These are phyloP conservation scores for Leptopilina myrica DNA, from an alignment of 2,888 invertebrate genomes.

Conservation along the genomic window DNA sequence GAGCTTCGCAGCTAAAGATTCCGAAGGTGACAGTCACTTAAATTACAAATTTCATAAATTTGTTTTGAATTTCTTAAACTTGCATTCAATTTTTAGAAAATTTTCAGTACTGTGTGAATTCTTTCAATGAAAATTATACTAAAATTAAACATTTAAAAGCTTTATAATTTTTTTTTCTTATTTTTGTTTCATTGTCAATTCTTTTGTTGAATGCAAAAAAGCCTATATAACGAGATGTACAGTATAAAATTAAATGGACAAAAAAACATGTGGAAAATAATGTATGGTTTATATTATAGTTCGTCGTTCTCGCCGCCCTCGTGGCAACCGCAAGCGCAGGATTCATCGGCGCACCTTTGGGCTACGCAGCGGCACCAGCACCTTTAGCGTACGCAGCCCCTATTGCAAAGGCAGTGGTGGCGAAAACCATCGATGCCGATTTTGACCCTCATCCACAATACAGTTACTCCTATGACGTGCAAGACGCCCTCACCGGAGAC, in stretches of 20 bases:
- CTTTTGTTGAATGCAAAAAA: too few relatives aligned
- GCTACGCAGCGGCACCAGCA: conserved; percentile 65
- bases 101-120: too few relatives aligned
- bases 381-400: conserved; percentile 70
- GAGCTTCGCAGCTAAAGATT: too few relatives aligned
- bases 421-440: conserved; percentile 68
- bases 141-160: too few relatives aligned
- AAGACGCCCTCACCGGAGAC: conserved; percentile 71
- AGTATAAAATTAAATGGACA: neutral
- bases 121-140: too few relatives aligned
- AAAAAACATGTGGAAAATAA: neutral
- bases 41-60: too few relatives aligned
- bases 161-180: too few relatives aligned
- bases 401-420: conserved; percentile 64
- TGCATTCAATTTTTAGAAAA: too few relatives aligned
- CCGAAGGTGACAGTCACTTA: too few relatives aligned
- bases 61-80: too few relatives aligned
- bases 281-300: conserved; percentile 63
- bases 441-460: conserved; percentile 73
- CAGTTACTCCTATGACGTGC: conserved; percentile 70
- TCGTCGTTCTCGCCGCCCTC: conserved; percentile 75
- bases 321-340: conserved; percentile 78
- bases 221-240: too few relatives aligned
- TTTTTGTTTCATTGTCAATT: too few relatives aligned
- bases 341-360: conserved; percentile 68